Evolutionary conservation across 2,797 vertebrate genomes (phyloP), one percentile per base, ranked within the genome.

Genomic region (Leptodactylus fallax): DNA sequence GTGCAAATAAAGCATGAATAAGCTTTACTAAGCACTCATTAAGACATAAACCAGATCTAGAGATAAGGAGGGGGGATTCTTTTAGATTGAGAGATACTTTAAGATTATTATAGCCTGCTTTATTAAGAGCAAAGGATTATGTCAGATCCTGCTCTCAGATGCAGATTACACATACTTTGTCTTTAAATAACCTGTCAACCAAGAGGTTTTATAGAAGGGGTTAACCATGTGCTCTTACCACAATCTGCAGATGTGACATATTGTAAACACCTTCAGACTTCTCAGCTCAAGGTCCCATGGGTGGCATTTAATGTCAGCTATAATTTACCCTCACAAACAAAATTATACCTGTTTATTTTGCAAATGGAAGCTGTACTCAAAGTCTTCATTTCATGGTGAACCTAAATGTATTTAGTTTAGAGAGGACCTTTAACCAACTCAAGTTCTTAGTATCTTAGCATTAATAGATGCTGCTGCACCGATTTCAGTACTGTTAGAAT

Each of bases 301-400:
- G 51, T 21, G 36, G 49, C 27, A 55, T 56, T 56, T 83, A 2
- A 83, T 83, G 71, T 36, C 1, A 83, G 25, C 51, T 78, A n/a
- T 56, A n/a, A 87, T 86, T 79, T 36, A 5, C 9, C 12, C 14
- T 56, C n/a, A 65, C 76, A 79, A 60, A 71, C 61, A 86, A 71
- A 21, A 79, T 51, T 47, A 87, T 81, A 80, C 6, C 21, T 74
- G 16, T 69, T n/a, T 86, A 67, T n/a, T 3, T 74, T 36, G 17
- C 36, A 69, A 47, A 47, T 76, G 10, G 12, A 12, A 53, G 10
- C 49, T n/a, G n/a, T n/a, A n/a, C 5, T 72, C 13, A 76, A 21
- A 49, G 12, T 36, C 25, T 12, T 14, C 11, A 7, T 74, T 58
- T 83, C 53, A 72, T 71, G 19, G 13, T 10, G 47, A 77, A 77